Evolutionary conservation across 2,797 vertebrate genomes (phyloP).

Genomic region (Poecilia velifera): DNA sequence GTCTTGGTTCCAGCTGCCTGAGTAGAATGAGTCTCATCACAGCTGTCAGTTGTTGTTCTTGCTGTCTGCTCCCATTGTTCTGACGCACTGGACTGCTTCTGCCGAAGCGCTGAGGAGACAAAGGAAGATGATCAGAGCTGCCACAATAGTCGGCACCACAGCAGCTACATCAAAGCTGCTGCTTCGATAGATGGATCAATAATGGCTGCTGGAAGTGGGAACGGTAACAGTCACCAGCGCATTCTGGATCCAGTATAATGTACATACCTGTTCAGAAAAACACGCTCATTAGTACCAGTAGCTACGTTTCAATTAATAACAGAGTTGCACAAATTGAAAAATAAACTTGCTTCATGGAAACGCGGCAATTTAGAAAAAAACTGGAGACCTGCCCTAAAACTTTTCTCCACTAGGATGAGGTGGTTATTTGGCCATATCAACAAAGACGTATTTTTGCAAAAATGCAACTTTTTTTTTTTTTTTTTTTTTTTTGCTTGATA

Average conservation of each 20-base stretch:
- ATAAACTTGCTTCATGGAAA: too few relatives aligned
- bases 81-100: conserved; percentile 35
- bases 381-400: too few relatives aligned
- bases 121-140: conserved; percentile 9
- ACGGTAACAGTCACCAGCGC: background rate
- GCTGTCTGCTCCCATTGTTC: conserved; percentile 65
- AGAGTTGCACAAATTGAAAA: too few relatives aligned
- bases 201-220: background rate
- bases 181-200: background rate
- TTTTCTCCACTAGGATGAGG: too few relatives aligned
- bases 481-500: too few relatives aligned
- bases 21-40: conserved; percentile 50
- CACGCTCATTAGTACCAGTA: background rate
- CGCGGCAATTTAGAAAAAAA: too few relatives aligned
- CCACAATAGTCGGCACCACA: background rate
- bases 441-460: too few relatives aligned
- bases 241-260: background rate
- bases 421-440: too few relatives aligned
- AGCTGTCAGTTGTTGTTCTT: conserved; percentile 54
- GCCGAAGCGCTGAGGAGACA: conserved; percentile 48
- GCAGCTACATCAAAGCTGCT: background rate
- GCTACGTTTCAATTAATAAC: too few relatives aligned
- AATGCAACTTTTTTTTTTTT: too few relatives aligned
- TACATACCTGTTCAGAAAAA: background rate
- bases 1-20: conserved; percentile 76